Base-by-base conservation (phyloP, 1,140 invertebrate genomes). In the Calephelis nemesis region DNA sequence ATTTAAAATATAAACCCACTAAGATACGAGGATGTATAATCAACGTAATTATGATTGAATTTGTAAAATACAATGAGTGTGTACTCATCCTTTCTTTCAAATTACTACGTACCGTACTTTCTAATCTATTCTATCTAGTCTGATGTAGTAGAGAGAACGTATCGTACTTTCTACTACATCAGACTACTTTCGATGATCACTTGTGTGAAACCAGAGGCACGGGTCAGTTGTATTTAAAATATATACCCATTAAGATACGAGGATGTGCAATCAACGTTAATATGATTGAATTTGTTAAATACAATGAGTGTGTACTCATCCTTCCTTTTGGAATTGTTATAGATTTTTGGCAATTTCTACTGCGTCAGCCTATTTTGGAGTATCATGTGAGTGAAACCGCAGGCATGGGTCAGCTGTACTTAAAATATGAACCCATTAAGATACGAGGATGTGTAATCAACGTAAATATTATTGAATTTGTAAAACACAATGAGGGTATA, bases 301-400 rank as follows among this genome's bases (percentile, higher is more conserved):
- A 58, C 15, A 58, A 58, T 58, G 52, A 12, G 52, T 9, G 52
- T 30, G 8, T 83, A 74, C 72, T 69, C 73, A 76, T 30, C 30
- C 30, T 30, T 30, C 4, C 30, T 30, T 19, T 19, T 19, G 15
- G 15, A 19, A 19, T 19, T 19, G 15, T 19, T 19, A 19, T 30
- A 30, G 30, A 30, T 30, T 30, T 30, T 4, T 30, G 2, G 30
- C 4, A 30, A 2, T 30, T 30, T 30, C 30, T 30, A 30, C 30
- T 30, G 3, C 1, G 4, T 30, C 30, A 30, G 30, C 2, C 30
- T 30, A 4, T 2, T 2, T 30, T 30, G 0, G 30, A 30, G 4
- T 0, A 30, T 30, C 30, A 30, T 2, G 4, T 2, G 30, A 1
- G 30, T 30, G 30, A 2, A 30, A 30, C 4, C 30, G 30, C 4